Evolutionary conservation across 2,888 invertebrate species (phyloP).

Genomic region (Danaus chrysippus): DNA sequence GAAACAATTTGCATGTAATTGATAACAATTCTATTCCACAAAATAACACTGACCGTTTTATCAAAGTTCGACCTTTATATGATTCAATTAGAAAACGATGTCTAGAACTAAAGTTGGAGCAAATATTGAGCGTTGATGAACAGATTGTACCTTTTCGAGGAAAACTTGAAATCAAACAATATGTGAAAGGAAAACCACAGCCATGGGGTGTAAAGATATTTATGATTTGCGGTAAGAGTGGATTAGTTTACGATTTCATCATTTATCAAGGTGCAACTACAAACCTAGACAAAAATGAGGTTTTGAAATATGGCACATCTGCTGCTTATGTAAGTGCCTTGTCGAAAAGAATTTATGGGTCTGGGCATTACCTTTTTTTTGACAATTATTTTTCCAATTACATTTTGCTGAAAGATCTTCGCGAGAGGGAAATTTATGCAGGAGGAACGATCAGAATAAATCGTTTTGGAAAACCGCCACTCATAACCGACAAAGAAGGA

Average conservation of each 20-base stretch:
- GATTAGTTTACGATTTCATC: conserved; percentile 4
- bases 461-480: too few relatives aligned
- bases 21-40: conserved; percentile 22
- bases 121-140: conserved; percentile 23
- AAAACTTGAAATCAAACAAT: conserved; percentile 9
- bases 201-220: conserved; percentile 11
- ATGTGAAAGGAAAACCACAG: conserved; percentile 7
- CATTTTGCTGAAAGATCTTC: too few relatives aligned
- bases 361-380: too few relatives aligned
- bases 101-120: conserved; percentile 28
- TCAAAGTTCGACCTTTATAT: conserved; percentile 29
- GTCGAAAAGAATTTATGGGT: too few relatives aligned
- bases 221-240: conserved; percentile 7
- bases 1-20: conserved; percentile 21
- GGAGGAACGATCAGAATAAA: too few relatives aligned
- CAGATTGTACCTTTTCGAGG: conserved; percentile 13
- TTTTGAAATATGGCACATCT: too few relatives aligned
- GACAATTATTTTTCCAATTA: too few relatives aligned
- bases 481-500: too few relatives aligned
- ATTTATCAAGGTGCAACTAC: conserved; percentile 8
- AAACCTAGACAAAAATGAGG: conserved; percentile 7
- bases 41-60: conserved; percentile 25
- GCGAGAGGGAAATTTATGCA: too few relatives aligned
- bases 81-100: conserved; percentile 29
- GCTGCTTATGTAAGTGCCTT: too few relatives aligned